Base-by-base conservation (phyloP, 2,888 invertebrate species). In the Erpobdella octoculata region DNA sequence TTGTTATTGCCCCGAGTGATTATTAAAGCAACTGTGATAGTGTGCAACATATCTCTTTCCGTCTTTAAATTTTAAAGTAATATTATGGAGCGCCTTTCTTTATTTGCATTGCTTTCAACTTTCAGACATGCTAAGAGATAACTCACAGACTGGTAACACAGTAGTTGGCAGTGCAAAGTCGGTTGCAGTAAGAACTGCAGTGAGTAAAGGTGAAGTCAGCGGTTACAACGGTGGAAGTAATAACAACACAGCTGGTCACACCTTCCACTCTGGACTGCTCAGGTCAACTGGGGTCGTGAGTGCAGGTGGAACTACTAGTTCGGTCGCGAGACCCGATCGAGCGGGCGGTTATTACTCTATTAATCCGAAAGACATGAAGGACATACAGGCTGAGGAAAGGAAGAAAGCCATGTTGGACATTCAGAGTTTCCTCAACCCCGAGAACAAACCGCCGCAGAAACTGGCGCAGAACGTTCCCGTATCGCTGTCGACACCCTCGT, bases 331-430 rank as follows among this genome's bases (percentile, higher is more conserved):
- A 28, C 21, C 53, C 53, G 53, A 53, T 8, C 53, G 53, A 6
- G 21, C 53, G 1, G 53, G 18, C 28, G 15, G 15, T 28, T 53
- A 25, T 28, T 53, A 53, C 53, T 53, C 53, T 8, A 25, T 53
- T 21, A 53, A 53, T n/a, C 21, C 53, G 15, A 53, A 53, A 28
- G 53, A 53, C 15, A 37, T 77, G 68, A 75, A 76, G 70, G 78
- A 77, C 9, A 78, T 78, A 72, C 79, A 80, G 53, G 80, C 78
- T 12, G 77, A 79, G 72, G 79, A 81, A 73, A 76, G 82, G 31
- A 78, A 78, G 72, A 81, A 80, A 33, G 74, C 80, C 37, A 76
- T 82, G 46, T 78, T 78, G 31, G 80, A 80, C 72, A 78, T 80
- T 4, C 79, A 79, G 74, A 80, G 76, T 74, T 81, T 81, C 75